A percentile compares a stretch with the other conserved stretches of the same genome.
phyloP scores from a whole-genome alignment of 2,888 invertebrate genomes.

The Caradrina clavipalpis region DNA sequence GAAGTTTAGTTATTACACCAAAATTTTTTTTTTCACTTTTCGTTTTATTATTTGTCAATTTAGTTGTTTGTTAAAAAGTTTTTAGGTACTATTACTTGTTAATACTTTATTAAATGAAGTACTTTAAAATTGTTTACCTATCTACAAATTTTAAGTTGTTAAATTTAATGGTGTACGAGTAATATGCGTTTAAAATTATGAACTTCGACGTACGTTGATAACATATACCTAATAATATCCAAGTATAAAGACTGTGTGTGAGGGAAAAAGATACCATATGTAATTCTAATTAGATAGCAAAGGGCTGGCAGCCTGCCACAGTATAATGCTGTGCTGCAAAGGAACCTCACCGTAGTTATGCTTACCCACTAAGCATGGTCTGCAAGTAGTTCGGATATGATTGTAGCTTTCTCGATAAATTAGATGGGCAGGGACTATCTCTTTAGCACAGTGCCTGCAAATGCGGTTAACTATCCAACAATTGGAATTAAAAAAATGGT shows the following conservation, averaged over 20 bases:
- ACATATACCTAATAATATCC: no score
- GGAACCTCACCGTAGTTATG: slow-evolving; percentile 8
- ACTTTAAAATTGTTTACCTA: no score
- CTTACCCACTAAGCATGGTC: neutral
- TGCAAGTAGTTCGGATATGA: slow-evolving; percentile 1
- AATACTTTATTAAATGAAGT: no score
- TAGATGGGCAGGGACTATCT: neutral
- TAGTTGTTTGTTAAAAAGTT: no score
- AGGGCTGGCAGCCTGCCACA: slow-evolving; percentile 36
- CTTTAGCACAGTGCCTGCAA: neutral
- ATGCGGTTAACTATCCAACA: neutral
- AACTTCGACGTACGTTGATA: slow-evolving; percentile 1
- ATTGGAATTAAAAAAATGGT: neutral
- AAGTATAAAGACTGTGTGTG: neutral
- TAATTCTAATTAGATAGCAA: slow-evolving; percentile 10
- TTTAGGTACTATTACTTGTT: no score
- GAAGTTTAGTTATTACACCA: no score
- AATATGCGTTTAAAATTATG: neutral
- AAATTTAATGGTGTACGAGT: no score
- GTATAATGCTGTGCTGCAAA: slow-evolving; percentile 24
- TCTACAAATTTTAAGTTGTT: no score
- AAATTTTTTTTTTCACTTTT: neutral
- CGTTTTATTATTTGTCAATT: no score
- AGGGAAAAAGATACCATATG: slow-evolving; percentile 30
- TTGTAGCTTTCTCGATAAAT: slow-evolving; percentile 12